phyloP scores from a whole-genome alignment of 2,888 invertebrate species.

The Aproaerema taeniolella region DNA sequence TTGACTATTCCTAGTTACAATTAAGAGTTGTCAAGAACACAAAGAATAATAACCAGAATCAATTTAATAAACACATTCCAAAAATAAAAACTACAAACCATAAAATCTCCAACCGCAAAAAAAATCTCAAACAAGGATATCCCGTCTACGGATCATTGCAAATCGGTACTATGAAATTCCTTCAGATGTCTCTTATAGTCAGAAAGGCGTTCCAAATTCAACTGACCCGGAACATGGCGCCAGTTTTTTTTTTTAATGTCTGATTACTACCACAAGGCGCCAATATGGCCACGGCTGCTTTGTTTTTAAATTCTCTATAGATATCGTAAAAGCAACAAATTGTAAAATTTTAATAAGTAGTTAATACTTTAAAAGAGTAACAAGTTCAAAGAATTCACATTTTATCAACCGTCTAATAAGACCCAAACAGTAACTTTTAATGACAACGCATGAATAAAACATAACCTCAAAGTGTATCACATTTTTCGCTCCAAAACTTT shows the following conservation, averaged over 20 bases:
- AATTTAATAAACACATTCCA: no score
- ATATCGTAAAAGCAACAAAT: neutral
- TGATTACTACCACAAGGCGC: slow-evolving; percentile 15
- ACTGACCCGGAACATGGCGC: slow-evolving; percentile 68
- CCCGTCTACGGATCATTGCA: slow-evolving; percentile 41
- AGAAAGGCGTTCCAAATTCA: slow-evolving; percentile 25
- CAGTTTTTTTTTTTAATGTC: slow-evolving; percentile 47
- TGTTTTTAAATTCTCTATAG: no score
- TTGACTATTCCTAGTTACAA: no score
- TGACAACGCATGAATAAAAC: slow-evolving; percentile 18
- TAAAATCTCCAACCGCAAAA: slow-evolving; percentile 8
- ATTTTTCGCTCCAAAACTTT: slow-evolving; percentile 6
- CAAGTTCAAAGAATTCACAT: no score
- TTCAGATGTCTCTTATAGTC: slow-evolving; percentile 21
- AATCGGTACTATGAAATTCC: slow-evolving; percentile 39
- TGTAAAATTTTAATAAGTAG: neutral
- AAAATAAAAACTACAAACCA: slow-evolving; percentile 5
- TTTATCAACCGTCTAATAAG: slow-evolving; percentile 2
- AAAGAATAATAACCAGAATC: no score
- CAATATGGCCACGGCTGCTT: no score
- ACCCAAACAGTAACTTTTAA: slow-evolving; percentile 9
- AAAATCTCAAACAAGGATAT: slow-evolving; percentile 31
- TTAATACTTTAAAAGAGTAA: no score
- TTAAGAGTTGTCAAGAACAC: no score
- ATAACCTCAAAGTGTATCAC: slow-evolving; percentile 14